Percentiles rank a stretch among this genome's conserved stretches.
phyloP scores from a whole-genome alignment of 2,113 vertebrate species.

The Stercorarius parasiticus region DNA sequence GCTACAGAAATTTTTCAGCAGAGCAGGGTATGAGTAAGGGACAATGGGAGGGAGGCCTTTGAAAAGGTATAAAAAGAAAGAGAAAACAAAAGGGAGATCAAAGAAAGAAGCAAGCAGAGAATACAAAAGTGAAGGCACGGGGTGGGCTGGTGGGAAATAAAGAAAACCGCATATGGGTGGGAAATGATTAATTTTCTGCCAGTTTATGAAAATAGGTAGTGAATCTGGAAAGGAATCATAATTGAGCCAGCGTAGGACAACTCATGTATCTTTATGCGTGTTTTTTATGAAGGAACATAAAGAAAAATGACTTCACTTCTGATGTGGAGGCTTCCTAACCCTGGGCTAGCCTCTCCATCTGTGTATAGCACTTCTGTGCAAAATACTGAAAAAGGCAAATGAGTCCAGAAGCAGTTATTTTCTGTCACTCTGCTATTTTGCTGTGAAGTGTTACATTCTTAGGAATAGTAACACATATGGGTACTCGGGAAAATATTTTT shows the following conservation, averaged over 20 bases:
- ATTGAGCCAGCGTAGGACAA: neutral
- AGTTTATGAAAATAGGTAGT: neutral
- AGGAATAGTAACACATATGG: neutral
- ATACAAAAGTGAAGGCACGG: neutral
- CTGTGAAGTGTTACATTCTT: neutral
- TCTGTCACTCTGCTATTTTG: neutral
- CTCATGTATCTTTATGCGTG: neutral
- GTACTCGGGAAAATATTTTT: neutral
- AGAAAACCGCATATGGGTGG: neutral
- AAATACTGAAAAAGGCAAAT: neutral
- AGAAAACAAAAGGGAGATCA: neutral
- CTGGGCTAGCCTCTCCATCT: neutral
- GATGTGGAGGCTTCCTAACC: neutral
- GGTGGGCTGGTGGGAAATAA: neutral
- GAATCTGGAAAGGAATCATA: neutral
- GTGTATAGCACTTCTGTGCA: neutral
- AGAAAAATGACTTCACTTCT: neutral
- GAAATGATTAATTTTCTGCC: slow-evolving; percentile 1
- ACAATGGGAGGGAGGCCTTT: slow-evolving; percentile 5
- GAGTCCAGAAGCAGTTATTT: neutral
- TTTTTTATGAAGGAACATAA: neutral
- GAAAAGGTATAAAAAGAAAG: slow-evolving; percentile 18
- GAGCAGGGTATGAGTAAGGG: neutral
- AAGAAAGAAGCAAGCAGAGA: neutral
- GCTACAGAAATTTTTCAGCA: neutral